Base-by-base conservation (phyloP, 1,140 invertebrate genomes). In the Liolophura sinensis region DNA sequence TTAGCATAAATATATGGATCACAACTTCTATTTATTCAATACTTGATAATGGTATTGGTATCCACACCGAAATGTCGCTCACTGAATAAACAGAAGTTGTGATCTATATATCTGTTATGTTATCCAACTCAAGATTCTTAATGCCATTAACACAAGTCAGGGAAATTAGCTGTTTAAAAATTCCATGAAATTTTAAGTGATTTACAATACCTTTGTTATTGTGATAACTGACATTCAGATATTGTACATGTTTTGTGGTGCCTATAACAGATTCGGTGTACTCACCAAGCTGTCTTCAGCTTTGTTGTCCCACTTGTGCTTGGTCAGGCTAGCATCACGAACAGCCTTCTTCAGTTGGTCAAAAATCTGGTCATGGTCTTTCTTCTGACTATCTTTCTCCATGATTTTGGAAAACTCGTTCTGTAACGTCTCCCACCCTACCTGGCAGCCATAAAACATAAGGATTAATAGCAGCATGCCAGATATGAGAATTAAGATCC, bases 231-330 rank as follows among this genome's bases (percentile, higher is more conserved):
- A 65, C 40, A 49, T 48, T 1, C 47, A 24, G 24, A 22, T 31
- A 40, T 46, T 31, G 58, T 14, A 64, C 24, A 25, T 27, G 18
- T 20, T 9, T 20, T 18, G 25, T 1, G 20, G 24, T n/a, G 16
- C 12, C n/a, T 1, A 52, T 25, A 12, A 12, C 7, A 6, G 31
- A 18, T 50, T 6, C 1, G 0, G 16, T 16, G 46, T 18, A 71
- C 76, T 76, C 70, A 88, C 87, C 73, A 89, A 73, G 73, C 87
- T 87, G 55, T 88, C 87, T 61, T 86, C 78, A 52, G 88, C 92
- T 82, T 96, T 96, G 59, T 91, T 89, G 85, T 99, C 97, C 97
- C 97, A 99, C 46, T 89, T 88, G 83, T 99, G 96, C 72, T 92
- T 86, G 15, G 88, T 84, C 75, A 95, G 90, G 0, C 93, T 91